A percentile compares a stretch with the other conserved stretches of the same genome.
Evolutionary conservation across 2,888 invertebrate genomes (phyloP).

Genomic region (Encarsia formosa): DNA sequence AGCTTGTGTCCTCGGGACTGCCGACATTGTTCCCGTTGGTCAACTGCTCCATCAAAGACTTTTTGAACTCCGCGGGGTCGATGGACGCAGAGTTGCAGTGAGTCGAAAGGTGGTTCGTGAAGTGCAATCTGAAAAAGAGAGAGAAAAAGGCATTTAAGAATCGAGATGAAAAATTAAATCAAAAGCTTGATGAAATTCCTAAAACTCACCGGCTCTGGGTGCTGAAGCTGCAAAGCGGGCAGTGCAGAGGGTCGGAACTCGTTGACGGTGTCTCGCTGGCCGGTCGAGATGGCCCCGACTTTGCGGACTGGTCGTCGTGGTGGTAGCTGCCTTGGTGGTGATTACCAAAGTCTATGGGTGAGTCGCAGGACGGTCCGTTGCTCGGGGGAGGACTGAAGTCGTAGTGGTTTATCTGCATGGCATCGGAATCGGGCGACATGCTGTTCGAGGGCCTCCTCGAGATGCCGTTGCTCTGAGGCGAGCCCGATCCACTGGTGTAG

Average conservation of each 20-base stretch:
- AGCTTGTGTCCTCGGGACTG: constrained; percentile 49
- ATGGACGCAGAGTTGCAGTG: constrained; percentile 44
- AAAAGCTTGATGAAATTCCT: too few species aligned
- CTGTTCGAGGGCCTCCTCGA: too few species aligned
- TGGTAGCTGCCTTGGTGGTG: too few species aligned
- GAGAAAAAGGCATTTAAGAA: too few species aligned
- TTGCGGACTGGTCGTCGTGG: background rate
- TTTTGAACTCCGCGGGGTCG: constrained; percentile 54
- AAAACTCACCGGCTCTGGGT: constrained; percentile 46
- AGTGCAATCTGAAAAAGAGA: constrained; percentile 46
- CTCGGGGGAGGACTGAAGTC: constrained; percentile 36
- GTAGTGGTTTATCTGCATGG: too few species aligned
- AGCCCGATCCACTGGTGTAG: constrained; percentile 37
- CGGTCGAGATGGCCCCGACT: background rate
- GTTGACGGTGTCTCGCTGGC: constrained; percentile 3
- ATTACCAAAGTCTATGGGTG: too few species aligned
- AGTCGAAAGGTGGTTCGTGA: constrained; percentile 56
- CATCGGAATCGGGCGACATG: too few species aligned
- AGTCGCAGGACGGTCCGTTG: too few species aligned
- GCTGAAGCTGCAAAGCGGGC: constrained; percentile 54
- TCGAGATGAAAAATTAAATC: too few species aligned
- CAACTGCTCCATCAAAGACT: constrained; percentile 55
- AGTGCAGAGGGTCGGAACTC: too few species aligned
- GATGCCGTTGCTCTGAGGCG: constrained; percentile 35
- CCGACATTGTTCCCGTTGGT: background rate